phyloP scores from a whole-genome alignment of 1,140 invertebrate genomes.

The Drosophila quadrilineata region DNA sequence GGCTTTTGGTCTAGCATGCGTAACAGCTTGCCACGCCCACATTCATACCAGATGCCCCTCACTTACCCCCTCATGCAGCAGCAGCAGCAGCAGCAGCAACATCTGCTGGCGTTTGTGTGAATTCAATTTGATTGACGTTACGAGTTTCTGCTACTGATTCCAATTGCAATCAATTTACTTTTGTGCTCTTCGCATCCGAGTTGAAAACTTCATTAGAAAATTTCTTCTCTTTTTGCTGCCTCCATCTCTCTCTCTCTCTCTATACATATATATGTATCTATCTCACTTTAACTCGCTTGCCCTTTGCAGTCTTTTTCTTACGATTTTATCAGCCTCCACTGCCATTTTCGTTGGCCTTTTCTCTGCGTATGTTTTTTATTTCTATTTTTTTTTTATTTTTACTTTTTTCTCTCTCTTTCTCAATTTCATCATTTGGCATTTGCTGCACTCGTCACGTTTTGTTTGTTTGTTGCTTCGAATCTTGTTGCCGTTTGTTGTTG shows the following conservation, averaged over 20 bases:
- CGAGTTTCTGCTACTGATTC: conserved; percentile 78
- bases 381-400: conserved; percentile 1
- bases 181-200: conserved; percentile 70
- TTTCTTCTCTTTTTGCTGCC: conserved; percentile 24
- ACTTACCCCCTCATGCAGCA: background rate
- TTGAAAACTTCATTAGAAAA: conserved; percentile 80
- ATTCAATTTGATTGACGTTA: conserved; percentile 80
- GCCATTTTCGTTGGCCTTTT: conserved; percentile 50
- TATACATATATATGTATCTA: too few species aligned
- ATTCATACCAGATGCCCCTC: background rate
- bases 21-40: conserved; percentile 18
- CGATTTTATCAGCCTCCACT: conserved; percentile 17
- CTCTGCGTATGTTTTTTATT: conserved; percentile 10
- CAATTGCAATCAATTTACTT: conserved; percentile 80
- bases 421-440: conserved; percentile 46
- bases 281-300: too few species aligned
- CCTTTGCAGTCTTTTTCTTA: conserved; percentile 5
- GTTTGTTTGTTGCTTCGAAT: conserved; percentile 30
- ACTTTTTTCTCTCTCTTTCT: conserved; percentile 13
- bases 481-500: conserved; percentile 10
- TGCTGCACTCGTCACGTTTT: conserved; percentile 50
- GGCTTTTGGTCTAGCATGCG: conserved; percentile 17
- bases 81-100: background rate
- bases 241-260: conserved; percentile 31
- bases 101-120: conserved; percentile 53